Percentiles rank a stretch among this genome's conserved stretches.
Evolutionary conservation across 2,888 invertebrate species (phyloP).

Genomic region (Nymphalis c-album): DNA sequence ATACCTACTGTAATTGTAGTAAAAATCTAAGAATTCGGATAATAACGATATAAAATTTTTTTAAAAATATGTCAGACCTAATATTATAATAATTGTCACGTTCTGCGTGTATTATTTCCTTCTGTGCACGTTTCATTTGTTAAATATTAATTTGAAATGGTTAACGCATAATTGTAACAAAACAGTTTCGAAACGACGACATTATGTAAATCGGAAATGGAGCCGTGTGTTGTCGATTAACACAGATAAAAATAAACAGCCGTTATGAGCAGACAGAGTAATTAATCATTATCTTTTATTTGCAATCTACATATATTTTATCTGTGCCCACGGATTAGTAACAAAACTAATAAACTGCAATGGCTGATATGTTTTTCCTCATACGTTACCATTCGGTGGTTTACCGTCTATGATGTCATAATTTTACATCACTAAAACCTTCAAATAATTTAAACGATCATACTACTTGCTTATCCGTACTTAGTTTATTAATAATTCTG

Average conservation of each 20-base stretch:
- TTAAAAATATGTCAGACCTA: no score
- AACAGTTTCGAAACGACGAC: constrained; percentile 12
- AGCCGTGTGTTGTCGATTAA: constrained; percentile 16
- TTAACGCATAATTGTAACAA: constrained; percentile 16
- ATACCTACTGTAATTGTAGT: background rate
- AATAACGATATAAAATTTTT: no score
- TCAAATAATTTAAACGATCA: no score
- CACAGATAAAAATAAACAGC: constrained; percentile 16
- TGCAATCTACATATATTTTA: background rate
- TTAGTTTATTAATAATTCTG: no score
- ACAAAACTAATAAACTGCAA: no score
- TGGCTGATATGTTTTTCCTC: no score
- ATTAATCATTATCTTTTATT: constrained; percentile 1
- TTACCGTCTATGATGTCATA: no score
- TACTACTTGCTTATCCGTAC: no score
- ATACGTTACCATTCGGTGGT: no score
- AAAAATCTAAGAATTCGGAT: background rate
- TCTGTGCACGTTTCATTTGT: background rate
- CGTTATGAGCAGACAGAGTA: constrained; percentile 26
- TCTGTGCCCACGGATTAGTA: no score
- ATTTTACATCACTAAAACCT: no score
- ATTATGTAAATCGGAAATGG: constrained; percentile 24
- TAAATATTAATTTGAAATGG: background rate
- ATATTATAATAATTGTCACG: background rate
- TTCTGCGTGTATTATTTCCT: background rate